These are phyloP conservation scores for Crotalus tigris DNA, from an alignment of 2,113 vertebrate genomes.

Conservation along the genomic window DNA sequence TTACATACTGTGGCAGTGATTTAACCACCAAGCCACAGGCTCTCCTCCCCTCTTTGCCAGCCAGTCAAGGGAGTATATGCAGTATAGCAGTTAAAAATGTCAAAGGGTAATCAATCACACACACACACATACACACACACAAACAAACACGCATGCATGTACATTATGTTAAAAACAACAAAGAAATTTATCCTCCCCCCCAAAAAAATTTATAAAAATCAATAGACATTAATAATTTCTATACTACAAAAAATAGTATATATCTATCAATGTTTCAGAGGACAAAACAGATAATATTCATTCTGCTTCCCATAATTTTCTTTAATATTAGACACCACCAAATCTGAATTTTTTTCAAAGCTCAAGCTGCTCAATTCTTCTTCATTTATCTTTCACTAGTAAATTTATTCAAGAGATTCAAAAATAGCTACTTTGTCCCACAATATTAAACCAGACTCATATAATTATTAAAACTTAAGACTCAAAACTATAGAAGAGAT, in stretches of 20 bases:
- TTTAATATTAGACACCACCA: not conserved
- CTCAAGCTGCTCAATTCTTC: not conserved
- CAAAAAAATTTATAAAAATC: not conserved
- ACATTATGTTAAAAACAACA: not conserved
- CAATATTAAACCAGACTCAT: not conserved
- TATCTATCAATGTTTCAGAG: not conserved
- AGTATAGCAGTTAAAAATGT: too few species aligned
- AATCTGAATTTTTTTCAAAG: not conserved
- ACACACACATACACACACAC: rapidly evolving
- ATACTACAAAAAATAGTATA: not conserved
- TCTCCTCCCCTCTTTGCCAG: too few species aligned
- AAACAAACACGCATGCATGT: not conserved
- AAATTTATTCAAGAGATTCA: not conserved
- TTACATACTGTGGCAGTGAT: too few species aligned
- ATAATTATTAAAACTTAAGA: not conserved
- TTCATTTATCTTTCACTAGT: not conserved
- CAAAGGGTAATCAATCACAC: too few species aligned
- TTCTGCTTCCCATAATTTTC: not conserved
- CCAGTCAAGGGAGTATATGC: too few species aligned
- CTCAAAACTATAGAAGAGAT: not conserved
- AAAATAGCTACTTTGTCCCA: not conserved
- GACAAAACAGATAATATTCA: not conserved
- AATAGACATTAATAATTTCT: not conserved
- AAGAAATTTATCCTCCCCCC: not conserved
- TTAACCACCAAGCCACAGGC: too few species aligned